These are phyloP conservation scores for Athalia cordata DNA, from an alignment of 2,888 invertebrate genomes.

Conservation along the genomic window DNA sequence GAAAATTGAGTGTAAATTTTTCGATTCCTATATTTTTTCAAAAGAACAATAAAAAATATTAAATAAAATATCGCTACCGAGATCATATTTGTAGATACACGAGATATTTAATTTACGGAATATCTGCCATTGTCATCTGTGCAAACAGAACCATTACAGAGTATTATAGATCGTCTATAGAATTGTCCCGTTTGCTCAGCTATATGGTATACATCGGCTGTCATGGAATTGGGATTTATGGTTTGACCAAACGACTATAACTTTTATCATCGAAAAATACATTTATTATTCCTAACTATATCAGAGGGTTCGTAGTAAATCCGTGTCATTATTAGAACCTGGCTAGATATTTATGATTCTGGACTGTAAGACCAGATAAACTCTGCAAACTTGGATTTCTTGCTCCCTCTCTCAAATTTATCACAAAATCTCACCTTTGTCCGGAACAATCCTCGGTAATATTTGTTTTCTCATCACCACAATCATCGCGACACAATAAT, in stretches of 20 bases:
- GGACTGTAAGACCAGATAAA: not conserved
- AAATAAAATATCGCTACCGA: not conserved
- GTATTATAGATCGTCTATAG: conserved; percentile 35
- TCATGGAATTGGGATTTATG: conserved; percentile 9
- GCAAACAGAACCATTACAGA: conserved; percentile 54
- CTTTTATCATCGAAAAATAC: no score
- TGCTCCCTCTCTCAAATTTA: not conserved
- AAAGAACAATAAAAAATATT: not conserved
- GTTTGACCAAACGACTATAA: not conserved
- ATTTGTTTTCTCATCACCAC: conserved; percentile 28
- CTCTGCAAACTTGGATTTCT: not conserved
- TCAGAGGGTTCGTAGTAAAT: no score
- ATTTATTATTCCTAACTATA: no score
- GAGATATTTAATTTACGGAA: no score
- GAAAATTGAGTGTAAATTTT: not conserved
- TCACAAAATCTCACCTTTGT: conserved; percentile 18
- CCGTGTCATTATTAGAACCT: no score
- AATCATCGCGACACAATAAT: not conserved
- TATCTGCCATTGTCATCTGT: conserved; percentile 50
- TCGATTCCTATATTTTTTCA: not conserved
- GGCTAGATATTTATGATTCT: no score
- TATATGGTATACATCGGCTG: not conserved
- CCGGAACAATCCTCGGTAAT: not conserved
- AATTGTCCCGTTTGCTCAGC: conserved; percentile 28
- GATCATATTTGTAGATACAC: not conserved